These are phyloP conservation scores for Mesaphorura yosii DNA, from an alignment of 1,140 invertebrate species.

Conservation along the genomic window DNA sequence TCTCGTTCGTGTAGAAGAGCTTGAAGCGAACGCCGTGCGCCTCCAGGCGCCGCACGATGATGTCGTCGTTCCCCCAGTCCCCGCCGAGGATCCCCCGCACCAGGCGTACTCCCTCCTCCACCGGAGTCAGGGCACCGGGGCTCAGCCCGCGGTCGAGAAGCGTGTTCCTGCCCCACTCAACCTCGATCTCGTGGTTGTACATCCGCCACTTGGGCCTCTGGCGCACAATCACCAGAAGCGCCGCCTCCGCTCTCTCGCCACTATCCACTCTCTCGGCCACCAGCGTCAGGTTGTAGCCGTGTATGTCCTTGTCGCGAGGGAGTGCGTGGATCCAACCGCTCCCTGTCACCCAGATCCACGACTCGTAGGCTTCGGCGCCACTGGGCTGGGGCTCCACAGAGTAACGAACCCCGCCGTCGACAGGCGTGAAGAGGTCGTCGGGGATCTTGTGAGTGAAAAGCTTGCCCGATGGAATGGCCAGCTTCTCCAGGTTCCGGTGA, in stretches of 20 bases:
- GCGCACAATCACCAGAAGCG: conserved; percentile 64
- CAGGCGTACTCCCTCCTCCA: conserved; percentile 51
- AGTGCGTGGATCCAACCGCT: neutral
- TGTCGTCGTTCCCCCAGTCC: neutral
- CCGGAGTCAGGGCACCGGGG: conserved; percentile 51
- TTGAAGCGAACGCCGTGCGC: neutral
- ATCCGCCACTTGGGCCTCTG: conserved; percentile 61
- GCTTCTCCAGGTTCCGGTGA: neutral
- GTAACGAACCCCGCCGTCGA: neutral
- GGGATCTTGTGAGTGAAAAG: conserved; percentile 1
- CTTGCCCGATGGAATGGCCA: conserved; percentile 1
- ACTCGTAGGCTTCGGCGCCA: neutral
- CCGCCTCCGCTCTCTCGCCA: conserved; percentile 50
- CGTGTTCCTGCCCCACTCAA: conserved; percentile 52
- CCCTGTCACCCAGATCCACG: neutral
- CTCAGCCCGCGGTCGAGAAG: conserved; percentile 48
- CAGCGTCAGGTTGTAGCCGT: conserved; percentile 66
- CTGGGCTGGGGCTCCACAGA: neutral
- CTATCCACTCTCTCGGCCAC: conserved; percentile 65
- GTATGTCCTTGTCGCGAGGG: conserved; percentile 56
- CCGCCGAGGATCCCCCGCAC: conserved; percentile 48
- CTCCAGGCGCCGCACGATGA: conserved; percentile 9
- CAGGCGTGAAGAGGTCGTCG: neutral
- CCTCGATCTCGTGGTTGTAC: conserved; percentile 68
- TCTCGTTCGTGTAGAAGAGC: conserved; percentile 19